Conservation (phyloP, 2,888 invertebrate species). For the Oeneis ivallda region DNA sequence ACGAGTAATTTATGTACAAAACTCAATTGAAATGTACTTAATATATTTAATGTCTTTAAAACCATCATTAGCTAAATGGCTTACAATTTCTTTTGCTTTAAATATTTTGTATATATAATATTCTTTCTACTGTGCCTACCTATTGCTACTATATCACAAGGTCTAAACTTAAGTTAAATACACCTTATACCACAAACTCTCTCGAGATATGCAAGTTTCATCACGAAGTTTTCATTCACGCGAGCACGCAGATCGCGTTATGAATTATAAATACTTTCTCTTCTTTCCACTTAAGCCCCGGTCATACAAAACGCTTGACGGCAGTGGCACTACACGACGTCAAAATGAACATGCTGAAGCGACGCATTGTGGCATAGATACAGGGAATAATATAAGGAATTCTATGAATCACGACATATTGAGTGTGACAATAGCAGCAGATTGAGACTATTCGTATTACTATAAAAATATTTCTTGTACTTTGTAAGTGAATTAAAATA, state of each 20-base stretch:
- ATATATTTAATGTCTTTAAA: too few species aligned
- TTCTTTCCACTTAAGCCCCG: not conserved
- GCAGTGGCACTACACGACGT: not conserved
- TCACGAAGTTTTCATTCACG: constrained; percentile 21
- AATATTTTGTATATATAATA: too few species aligned
- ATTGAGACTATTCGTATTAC: too few species aligned
- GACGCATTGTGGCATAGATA: not conserved
- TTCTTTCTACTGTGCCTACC: not conserved
- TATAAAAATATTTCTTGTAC: too few species aligned
- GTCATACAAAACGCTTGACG: not conserved
- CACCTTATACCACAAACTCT: constrained; percentile 4
- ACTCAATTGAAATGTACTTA: too few species aligned
- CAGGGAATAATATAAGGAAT: too few species aligned
- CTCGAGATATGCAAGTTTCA: constrained; percentile 14
- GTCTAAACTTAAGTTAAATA: constrained; percentile 7
- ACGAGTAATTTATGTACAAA: too few species aligned
- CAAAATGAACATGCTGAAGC: not conserved
- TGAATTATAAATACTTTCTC: constrained; percentile 10
- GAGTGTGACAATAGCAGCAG: too few species aligned
- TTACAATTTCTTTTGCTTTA: too few species aligned
- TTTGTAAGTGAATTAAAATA: too few species aligned
- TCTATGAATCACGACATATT: too few species aligned
- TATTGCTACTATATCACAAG: not conserved
- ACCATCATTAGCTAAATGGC: not conserved
- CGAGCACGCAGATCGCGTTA: constrained; percentile 10